Percentiles rank a stretch among this genome's conserved stretches.
Conservation (phyloP, 2,113 vertebrate species). For the Tricholaema leucomelas region DNA sequence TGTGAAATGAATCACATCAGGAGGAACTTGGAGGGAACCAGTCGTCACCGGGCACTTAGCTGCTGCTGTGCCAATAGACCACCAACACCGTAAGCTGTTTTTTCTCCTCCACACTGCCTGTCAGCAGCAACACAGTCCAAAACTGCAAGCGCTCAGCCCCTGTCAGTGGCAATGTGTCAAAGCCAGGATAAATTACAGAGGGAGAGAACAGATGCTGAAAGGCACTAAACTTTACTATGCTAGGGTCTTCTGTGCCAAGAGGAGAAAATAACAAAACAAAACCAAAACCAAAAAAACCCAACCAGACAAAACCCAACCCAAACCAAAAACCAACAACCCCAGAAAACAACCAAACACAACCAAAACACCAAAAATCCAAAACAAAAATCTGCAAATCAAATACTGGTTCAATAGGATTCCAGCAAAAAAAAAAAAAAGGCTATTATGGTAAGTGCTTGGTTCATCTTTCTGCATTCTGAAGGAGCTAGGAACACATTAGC, state of each 20-base stretch:
- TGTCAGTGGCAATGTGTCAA: constrained; percentile 50
- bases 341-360: too few relatives aligned
- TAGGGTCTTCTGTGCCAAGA: constrained; percentile 18
- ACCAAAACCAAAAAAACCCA: too few relatives aligned
- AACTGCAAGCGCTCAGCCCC: constrained; percentile 56
- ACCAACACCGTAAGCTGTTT: constrained; percentile 60
- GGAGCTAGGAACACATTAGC: neutral
- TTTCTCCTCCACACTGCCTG: constrained; percentile 31
- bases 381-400: constrained; percentile 54
- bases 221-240: constrained; percentile 70
- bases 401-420: neutral
- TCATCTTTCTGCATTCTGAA: constrained; percentile 11
- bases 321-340: too few relatives aligned
- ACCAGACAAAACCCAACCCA: too few relatives aligned
- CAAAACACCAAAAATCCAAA: neutral
- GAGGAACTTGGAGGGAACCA: constrained; percentile 65
- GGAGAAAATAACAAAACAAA: neutral
- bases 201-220: constrained; percentile 58
- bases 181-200: constrained; percentile 53
- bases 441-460: constrained; percentile 14
- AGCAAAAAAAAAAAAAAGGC: too few relatives aligned
- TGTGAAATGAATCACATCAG: constrained; percentile 78
- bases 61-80: constrained; percentile 74
- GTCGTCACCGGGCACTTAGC: constrained; percentile 64
- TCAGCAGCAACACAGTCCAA: constrained; percentile 56